Conservation (phyloP, 2,888 invertebrate species). For the Rhorus exstirpatorius region DNA sequence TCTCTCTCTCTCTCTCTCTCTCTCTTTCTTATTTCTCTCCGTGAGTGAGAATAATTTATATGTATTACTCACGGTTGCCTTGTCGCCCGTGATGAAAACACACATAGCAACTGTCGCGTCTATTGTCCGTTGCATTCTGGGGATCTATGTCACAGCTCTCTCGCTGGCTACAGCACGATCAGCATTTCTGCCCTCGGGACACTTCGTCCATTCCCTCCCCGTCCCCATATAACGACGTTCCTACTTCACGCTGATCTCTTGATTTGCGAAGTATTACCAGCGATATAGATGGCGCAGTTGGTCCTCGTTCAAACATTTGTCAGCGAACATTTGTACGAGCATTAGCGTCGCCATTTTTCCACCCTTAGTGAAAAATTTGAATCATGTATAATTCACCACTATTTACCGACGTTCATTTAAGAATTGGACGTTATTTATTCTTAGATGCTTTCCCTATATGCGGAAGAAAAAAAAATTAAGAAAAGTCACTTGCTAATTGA, state of each 20-base stretch:
- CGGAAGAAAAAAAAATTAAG: too few species aligned
- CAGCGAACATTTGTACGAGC: constrained; percentile 28
- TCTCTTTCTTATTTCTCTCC: constrained; percentile 54
- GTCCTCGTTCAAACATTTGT: constrained; percentile 42
- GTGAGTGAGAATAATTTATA: constrained; percentile 77
- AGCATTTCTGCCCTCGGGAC: constrained; percentile 51
- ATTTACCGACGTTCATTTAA: constrained; percentile 14
- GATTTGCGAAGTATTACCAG: constrained; percentile 76
- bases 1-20: constrained; percentile 55
- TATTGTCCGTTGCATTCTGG: constrained; percentile 72
- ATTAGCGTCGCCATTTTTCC: constrained; percentile 45
- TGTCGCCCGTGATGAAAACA: constrained; percentile 71
- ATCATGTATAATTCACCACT: constrained; percentile 43
- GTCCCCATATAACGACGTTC: constrained; percentile 19
- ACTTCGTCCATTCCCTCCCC: constrained; percentile 42
- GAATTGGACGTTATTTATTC: background rate
- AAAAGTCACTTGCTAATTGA: background rate
- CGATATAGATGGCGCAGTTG: background rate
- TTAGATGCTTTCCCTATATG: background rate
- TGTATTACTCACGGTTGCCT: constrained; percentile 81
- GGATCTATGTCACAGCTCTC: constrained; percentile 55
- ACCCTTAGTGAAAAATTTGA: constrained; percentile 9
- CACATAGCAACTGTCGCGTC: constrained; percentile 68
- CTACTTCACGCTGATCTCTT: constrained; percentile 78
- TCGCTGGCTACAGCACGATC: constrained; percentile 43